Conservation (phyloP, 2,888 invertebrate species). For the Fissipunctia ypsillon region DNA sequence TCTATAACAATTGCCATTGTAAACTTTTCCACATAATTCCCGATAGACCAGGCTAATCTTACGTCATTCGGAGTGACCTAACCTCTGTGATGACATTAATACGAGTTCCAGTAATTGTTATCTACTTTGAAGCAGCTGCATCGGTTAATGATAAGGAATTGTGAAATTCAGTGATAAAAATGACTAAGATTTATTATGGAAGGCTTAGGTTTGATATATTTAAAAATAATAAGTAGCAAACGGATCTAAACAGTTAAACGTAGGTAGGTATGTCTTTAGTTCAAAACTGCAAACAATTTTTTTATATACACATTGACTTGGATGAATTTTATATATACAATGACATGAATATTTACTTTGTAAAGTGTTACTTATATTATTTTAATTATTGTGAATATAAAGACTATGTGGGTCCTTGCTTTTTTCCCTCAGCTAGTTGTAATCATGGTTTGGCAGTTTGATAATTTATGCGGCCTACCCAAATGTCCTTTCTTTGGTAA, state of each 20-base stretch:
- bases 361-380: too few relatives aligned
- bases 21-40: constrained; percentile 39
- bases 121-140: constrained; percentile 28
- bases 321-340: too few relatives aligned
- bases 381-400: too few relatives aligned
- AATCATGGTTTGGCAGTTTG: too few relatives aligned
- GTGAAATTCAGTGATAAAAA: constrained; percentile 8
- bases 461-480: too few relatives aligned
- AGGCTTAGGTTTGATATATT: neutral
- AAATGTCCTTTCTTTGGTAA: too few relatives aligned
- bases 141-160: constrained; percentile 14
- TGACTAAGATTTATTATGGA: constrained; percentile 1
- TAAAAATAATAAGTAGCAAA: neutral
- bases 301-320: too few relatives aligned
- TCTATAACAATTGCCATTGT: constrained; percentile 30
- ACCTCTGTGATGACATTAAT: constrained; percentile 35
- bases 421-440: too few relatives aligned
- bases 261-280: too few relatives aligned
- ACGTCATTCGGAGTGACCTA: constrained; percentile 27
- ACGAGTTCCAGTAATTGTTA: constrained; percentile 37
- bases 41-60: constrained; percentile 13
- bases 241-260: neutral
- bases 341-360: too few relatives aligned
- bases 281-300: too few relatives aligned
- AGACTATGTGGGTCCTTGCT: too few relatives aligned